A percentile compares a stretch with the other conserved stretches of the same genome.
These are phyloP conservation scores for Saccostrea glomerata DNA, from an alignment of 1,140 invertebrate genomes.

Conservation along the genomic window DNA sequence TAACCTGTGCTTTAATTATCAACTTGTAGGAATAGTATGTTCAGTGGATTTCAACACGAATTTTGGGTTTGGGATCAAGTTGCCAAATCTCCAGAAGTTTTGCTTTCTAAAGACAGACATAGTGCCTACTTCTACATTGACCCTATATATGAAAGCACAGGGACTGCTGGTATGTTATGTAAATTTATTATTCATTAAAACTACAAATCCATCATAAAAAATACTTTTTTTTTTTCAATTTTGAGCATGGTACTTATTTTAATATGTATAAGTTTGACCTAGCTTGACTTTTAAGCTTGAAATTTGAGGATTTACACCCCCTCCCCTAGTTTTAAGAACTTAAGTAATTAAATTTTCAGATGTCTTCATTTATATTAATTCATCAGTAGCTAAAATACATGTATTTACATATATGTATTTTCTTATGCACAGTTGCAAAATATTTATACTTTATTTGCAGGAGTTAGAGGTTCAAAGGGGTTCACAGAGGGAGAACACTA, in stretches of 20 bases:
- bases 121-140: conserved; percentile 71
- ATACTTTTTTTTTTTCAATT: too few species aligned
- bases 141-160: conserved; percentile 67
- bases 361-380: too few species aligned
- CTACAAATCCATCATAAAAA: not conserved
- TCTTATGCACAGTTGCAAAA: too few species aligned
- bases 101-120: conserved; percentile 63
- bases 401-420: too few species aligned
- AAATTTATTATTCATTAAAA: not conserved
- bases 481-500: conserved; percentile 71
- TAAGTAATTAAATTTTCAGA: too few species aligned
- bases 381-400: too few species aligned
- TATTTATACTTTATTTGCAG: conserved; percentile 46
- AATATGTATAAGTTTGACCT: not conserved
- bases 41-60: conserved; percentile 57
- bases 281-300: not conserved
- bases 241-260: too few species aligned
- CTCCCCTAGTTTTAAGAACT: too few species aligned
- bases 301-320: too few species aligned
- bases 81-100: conserved; percentile 65
- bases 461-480: conserved; percentile 69
- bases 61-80: conserved; percentile 72
- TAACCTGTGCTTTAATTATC: not conserved
- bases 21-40: not conserved
- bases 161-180: conserved; percentile 66